phyloP scores from a whole-genome alignment of 2,113 vertebrate genomes.

The Propithecus coquereli region DNA sequence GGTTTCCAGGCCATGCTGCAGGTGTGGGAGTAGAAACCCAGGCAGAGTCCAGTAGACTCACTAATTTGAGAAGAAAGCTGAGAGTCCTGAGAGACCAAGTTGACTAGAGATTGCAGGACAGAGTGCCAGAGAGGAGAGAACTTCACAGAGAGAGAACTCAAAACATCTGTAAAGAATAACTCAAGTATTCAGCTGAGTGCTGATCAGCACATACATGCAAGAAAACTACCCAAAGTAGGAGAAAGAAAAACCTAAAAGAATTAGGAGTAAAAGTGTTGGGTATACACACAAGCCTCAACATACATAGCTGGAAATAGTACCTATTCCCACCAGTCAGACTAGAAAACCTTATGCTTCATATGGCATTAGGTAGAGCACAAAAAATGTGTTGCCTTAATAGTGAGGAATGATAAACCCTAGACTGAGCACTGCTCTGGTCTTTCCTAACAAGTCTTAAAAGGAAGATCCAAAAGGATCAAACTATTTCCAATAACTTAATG shows the following conservation, averaged over 20 bases:
- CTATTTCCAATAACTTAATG: not conserved
- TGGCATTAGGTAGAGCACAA: not conserved
- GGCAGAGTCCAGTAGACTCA: not conserved
- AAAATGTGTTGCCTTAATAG: not conserved
- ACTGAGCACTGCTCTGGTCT: not conserved
- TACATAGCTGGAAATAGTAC: too few species aligned
- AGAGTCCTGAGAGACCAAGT: not conserved
- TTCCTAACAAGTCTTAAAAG: not conserved
- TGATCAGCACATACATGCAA: not conserved
- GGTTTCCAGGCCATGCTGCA: not conserved
- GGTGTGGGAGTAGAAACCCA: not conserved
- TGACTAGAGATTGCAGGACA: not conserved
- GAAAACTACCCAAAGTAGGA: not conserved
- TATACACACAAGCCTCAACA: not conserved
- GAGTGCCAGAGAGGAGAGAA: not conserved
- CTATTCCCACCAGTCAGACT: not conserved
- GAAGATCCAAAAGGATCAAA: not conserved
- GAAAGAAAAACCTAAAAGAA: not conserved
- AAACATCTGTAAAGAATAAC: not conserved
- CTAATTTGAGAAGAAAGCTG: not conserved
- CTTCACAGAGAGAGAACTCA: not conserved
- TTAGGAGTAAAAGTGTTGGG: not conserved
- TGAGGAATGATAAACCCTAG: not conserved
- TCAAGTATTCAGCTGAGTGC: not conserved
- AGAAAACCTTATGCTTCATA: not conserved